Evolutionary conservation across 1,140 invertebrate species (phyloP), one percentile per base, ranked within the genome.

Genomic region (Macrotrachela quadricornifera): DNA sequence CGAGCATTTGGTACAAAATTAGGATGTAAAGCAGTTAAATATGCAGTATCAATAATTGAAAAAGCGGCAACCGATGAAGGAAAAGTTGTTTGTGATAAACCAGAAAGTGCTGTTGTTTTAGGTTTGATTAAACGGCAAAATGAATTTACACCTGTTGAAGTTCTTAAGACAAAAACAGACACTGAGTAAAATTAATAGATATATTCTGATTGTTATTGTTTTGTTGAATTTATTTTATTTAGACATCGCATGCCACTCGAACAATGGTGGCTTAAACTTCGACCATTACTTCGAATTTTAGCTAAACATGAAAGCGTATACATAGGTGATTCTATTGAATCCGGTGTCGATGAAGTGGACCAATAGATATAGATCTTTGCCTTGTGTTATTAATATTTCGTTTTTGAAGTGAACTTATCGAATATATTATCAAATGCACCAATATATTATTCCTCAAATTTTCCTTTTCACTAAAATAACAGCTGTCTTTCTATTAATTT

Each of bases 1-100:
- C 76, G 94, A 50, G 97, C 96, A 73, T 82, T 96, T 74, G 92
- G 86, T 54, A 96, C 91, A 0, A 99, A 97, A 73, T 83, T 95
- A 80, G 91, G 85, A 8, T 80, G 87, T 46, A 94, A 92, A 68
- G 82, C 21, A 82, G 18, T 79, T 85, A 1, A 80, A 85, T 60
- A 90, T 85, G 83, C 75, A 90, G 43, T 78, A 77, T 1, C 74
- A 79, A 1, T 75, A 36, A 49, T 49, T 30, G 21, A 30, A 30
- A 30, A 30, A 30, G 21, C 21, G 8, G 46, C n/a, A 17, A 18
- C 21, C 8, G 10, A 30, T 10, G n/a, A 6, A 39, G 48, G 46
- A 45, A 21, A 14, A 14, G 15, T 38, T 38, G 18, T 46, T 39
- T 17, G 38, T 1, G 13, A 15, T 49, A 17, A 15, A 40, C 0